A percentile compares a stretch with the other conserved stretches of the same genome.
Evolutionary conservation across 2,113 vertebrate genomes (phyloP).

Genomic region (Oryzias javanicus): DNA sequence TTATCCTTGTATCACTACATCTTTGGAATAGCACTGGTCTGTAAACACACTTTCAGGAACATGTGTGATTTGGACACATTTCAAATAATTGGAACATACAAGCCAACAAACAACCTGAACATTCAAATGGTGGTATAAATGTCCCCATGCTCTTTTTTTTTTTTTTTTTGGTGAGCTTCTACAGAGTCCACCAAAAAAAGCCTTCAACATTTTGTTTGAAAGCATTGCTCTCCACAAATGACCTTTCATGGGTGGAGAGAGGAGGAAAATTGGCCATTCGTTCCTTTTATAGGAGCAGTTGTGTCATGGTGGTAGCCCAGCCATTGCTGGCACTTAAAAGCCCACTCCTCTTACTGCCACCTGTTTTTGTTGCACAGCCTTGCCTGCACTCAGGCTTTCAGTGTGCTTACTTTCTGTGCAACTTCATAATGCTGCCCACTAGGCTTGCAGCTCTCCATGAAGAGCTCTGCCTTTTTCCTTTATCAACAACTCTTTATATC

Average conservation of each 20-base stretch:
- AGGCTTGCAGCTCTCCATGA: constrained; percentile 11
- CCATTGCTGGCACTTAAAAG: constrained; percentile 51
- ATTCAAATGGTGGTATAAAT: constrained; percentile 46
- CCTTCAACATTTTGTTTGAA: constrained; percentile 55
- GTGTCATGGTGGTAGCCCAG: constrained; percentile 46
- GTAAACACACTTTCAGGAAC: neutral
- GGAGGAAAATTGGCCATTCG: constrained; percentile 48
- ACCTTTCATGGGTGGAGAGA: constrained; percentile 48
- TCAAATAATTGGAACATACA: constrained; percentile 8
- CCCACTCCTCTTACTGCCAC: constrained; percentile 38
- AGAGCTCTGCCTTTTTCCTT: constrained; percentile 21
- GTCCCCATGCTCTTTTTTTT: constrained; percentile 6
- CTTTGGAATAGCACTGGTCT: no score
- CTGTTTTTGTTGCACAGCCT: constrained; percentile 43
- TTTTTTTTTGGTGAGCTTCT: neutral
- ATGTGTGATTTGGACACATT: constrained; percentile 10
- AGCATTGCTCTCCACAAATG: constrained; percentile 52
- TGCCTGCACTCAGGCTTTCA: constrained; percentile 40
- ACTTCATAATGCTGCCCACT: constrained; percentile 47
- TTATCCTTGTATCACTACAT: no score
- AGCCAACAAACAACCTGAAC: constrained; percentile 16
- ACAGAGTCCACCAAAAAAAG: constrained; percentile 34
- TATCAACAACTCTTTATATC: constrained; percentile 24
- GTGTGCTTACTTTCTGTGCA: constrained; percentile 28
- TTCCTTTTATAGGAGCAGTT: constrained; percentile 42